Percentiles rank a stretch among this genome's conserved stretches.
Conservation (phyloP, 2,113 vertebrate species). For the Noctilio leporinus region DNA sequence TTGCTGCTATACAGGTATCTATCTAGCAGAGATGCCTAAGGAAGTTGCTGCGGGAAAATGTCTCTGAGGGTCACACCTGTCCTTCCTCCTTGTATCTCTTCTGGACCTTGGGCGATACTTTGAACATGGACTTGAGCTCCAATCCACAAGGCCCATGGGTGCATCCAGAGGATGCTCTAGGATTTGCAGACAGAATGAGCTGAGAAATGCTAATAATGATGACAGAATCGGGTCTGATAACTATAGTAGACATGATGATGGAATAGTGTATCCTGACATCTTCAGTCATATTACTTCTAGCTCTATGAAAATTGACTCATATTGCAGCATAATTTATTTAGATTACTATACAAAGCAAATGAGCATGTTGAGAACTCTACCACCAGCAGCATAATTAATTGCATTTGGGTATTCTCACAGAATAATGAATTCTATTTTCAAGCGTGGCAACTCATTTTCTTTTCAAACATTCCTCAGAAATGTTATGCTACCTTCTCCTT, state of each 20-base stretch:
- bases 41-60: background rate
- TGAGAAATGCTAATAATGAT: background rate
- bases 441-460: background rate
- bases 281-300: background rate
- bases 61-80: background rate
- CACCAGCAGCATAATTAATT: background rate
- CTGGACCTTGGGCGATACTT: background rate
- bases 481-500: background rate
- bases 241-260: background rate
- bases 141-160: background rate
- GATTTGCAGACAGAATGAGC: background rate
- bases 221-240: background rate
- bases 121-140: background rate
- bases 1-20: background rate
- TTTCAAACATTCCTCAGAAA: background rate
- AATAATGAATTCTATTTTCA: background rate
- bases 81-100: background rate
- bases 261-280: background rate
- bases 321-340: background rate
- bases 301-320: background rate
- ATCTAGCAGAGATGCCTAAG: background rate
- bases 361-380: background rate
- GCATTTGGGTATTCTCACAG: background rate
- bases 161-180: background rate
- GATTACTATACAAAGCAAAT: background rate